Conservation (phyloP, 2,797 vertebrate species). For the Cottoperca gobio region DNA sequence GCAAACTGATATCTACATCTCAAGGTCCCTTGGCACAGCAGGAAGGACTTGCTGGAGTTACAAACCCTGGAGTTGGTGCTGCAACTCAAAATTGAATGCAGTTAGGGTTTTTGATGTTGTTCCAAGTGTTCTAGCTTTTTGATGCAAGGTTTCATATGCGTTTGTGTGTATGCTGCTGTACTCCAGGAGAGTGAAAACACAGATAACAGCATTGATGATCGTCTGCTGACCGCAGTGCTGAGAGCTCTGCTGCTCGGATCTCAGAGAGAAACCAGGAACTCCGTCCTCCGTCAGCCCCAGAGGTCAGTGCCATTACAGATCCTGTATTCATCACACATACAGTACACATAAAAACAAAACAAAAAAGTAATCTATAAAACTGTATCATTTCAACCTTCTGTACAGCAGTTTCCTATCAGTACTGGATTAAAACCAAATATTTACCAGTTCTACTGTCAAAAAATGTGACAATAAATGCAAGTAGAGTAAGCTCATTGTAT, state of each 20-base stretch:
- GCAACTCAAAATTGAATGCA: conserved; percentile 18
- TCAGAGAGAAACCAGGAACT: conserved; percentile 81
- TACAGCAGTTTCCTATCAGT: neutral
- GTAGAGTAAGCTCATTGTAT: neutral
- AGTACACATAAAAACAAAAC: neutral
- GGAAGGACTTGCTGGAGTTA: conserved; percentile 12
- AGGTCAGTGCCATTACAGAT: conserved; percentile 55
- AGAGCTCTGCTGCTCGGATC: conserved; percentile 78
- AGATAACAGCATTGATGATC: conserved; percentile 55
- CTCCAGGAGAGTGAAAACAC: conserved; percentile 74
- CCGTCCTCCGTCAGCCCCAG: conserved; percentile 89
- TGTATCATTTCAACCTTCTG: neutral
- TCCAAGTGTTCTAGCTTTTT: conserved; percentile 6
- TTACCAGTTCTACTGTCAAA: no score
- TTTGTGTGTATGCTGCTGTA: conserved; percentile 32
- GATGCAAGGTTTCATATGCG: neutral
- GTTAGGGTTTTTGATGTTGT: conserved; percentile 5
- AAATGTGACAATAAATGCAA: neutral
- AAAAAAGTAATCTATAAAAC: neutral
- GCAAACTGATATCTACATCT: conserved; percentile 20
- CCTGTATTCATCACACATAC: neutral
- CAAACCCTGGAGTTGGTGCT: conserved; percentile 7
- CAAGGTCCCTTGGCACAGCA: conserved; percentile 28
- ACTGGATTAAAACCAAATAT: neutral
- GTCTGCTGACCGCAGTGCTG: conserved; percentile 72